Evolutionary conservation across 2,797 vertebrate species (phyloP).

Genomic region (Ceryle rudis): DNA sequence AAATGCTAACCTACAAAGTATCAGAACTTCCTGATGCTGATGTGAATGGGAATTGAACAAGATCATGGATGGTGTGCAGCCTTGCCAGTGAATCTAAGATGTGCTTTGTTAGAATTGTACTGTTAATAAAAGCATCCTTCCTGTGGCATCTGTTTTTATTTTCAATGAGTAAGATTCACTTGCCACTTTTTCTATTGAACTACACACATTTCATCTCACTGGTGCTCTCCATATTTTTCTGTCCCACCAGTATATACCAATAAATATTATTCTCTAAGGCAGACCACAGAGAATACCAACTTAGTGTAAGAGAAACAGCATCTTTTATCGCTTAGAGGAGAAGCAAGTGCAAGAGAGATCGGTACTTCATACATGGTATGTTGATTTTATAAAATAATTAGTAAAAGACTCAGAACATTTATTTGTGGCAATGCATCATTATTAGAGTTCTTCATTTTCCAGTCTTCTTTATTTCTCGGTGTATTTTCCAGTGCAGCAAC

Average conservation of each 20-base stretch:
- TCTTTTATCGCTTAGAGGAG: not conserved
- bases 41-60: not conserved
- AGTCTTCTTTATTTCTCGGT: not conserved
- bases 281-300: not conserved
- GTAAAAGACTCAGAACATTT: not conserved
- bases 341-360: not conserved
- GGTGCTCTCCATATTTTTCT: not conserved
- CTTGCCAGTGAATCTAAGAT: not conserved
- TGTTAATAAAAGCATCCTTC: not conserved
- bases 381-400: conserved; percentile 9
- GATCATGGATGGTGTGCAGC: not conserved
- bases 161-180: not conserved
- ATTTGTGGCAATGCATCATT: not conserved
- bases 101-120: not conserved
- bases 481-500: not conserved
- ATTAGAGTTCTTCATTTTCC: not conserved
- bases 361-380: not conserved
- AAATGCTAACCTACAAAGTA: not conserved
- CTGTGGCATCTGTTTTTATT: not conserved
- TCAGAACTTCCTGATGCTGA: not conserved
- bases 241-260: not conserved
- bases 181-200: not conserved
- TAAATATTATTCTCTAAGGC: not conserved
- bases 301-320: not conserved
- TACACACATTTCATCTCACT: not conserved